These are phyloP conservation scores for Margarornis squamiger DNA, from an alignment of 2,797 vertebrate species.

Conservation along the genomic window DNA sequence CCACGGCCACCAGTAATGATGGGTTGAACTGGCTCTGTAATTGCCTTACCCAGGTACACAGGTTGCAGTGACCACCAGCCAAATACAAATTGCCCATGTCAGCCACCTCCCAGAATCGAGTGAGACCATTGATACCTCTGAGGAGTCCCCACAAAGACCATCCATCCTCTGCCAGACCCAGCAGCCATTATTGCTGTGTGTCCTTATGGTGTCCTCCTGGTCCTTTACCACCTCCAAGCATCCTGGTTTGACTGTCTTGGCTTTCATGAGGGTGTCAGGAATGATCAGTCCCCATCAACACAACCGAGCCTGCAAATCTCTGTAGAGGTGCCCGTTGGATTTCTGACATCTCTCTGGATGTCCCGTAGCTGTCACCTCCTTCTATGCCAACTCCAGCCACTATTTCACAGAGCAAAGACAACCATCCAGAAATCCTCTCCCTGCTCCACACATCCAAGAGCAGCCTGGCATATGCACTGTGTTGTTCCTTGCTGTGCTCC, in stretches of 20 bases:
- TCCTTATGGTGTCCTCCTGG: background rate
- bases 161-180: background rate
- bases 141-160: background rate
- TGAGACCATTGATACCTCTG: background rate
- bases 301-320: background rate
- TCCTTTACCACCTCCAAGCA: background rate
- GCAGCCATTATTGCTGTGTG: background rate
- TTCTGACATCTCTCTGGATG: background rate
- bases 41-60: background rate
- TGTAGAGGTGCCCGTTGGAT: background rate
- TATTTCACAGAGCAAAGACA: background rate
- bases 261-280: background rate
- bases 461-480: background rate
- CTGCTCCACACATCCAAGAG: rapidly evolving
- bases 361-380: background rate
- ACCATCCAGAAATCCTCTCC: background rate
- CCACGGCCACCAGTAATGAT: conserved; percentile 1
- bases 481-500: background rate
- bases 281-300: rapidly evolving
- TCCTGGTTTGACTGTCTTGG: background rate
- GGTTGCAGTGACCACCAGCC: background rate
- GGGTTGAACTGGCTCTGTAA: background rate
- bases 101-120: background rate
- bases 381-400: background rate
- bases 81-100: background rate